Percentiles rank a stretch among this genome's conserved stretches.
phyloP scores from a whole-genome alignment of 2,888 invertebrate genomes.

The Drosophila meridiana region DNA sequence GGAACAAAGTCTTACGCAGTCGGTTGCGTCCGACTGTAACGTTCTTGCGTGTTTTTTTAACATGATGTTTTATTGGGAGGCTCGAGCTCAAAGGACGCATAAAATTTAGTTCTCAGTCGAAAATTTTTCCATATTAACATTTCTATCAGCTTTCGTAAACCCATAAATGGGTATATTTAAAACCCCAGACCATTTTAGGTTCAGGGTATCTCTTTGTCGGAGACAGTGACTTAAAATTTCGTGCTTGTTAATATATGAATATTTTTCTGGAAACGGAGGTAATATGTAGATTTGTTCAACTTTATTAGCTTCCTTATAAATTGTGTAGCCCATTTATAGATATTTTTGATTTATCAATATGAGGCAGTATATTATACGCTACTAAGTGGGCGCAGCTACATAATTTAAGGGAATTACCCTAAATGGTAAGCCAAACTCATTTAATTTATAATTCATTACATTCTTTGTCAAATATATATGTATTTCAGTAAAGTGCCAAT shows the following conservation, averaged over 20 bases:
- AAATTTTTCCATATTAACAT: no score
- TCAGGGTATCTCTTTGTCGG: no score
- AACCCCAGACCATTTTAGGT: no score
- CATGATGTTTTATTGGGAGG: no score
- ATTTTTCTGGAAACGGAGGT: neutral
- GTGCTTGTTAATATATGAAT: neutral
- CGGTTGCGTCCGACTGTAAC: no score
- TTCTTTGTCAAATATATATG: constrained; percentile 33
- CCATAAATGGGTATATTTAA: no score
- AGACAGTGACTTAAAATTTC: no score
- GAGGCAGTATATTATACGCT: constrained; percentile 43
- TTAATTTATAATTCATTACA: constrained; percentile 33
- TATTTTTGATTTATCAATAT: constrained; percentile 21
- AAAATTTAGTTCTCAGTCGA: no score
- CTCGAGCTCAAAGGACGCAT: no score
- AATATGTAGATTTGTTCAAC: neutral
- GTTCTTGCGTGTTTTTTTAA: no score
- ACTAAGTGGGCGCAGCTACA: constrained; percentile 30
- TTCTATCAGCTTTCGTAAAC: no score
- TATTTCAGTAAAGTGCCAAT: constrained; percentile 17
- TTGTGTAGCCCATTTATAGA: neutral
- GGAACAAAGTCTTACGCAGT: no score
- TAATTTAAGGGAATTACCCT: constrained; percentile 9
- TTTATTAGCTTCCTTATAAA: neutral
- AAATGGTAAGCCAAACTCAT: constrained; percentile 11